Base-by-base conservation (phyloP, 2,888 invertebrate species). In the Protodeltote pygarga region DNA sequence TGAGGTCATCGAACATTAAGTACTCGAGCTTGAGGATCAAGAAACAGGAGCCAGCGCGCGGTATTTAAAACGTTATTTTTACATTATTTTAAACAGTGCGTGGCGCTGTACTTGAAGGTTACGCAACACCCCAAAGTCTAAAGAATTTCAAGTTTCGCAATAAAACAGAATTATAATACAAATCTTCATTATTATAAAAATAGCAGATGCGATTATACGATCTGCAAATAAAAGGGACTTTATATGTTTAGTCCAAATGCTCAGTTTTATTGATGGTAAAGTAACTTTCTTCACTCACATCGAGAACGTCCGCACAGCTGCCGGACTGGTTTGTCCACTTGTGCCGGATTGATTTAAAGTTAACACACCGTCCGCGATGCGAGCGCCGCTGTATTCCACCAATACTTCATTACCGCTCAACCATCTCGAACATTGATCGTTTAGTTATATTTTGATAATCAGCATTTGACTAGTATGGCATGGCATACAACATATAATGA, bases 281-380 rank as follows among this genome's bases (percentile, higher is more conserved):
- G 58, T 64, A 65, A 73, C 74, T 79, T 79, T 79, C 77, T 69
- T 82, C 77, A 81, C 86, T 85, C 85, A 79, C 72, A 77, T 77
- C 83, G 75, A 73, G 62, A 70, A 77, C 77, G 85, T 79, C 79
- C 77, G 81, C 80, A 80, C 89, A 89, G 92, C 90, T 91, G 92
- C 89, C 85, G 73, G 87, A 92, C 92, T 90, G 92, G 92, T 92
- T 92, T 90, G 87, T 87, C 92, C 90, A 90, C 92, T 90, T 87
- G 89, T 74, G 75, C 79, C 79, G 83, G 91, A 91, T 90, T 91
- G 90, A 92, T 91, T 89, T 86, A 89, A 87, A 83, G 81, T 89
- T 84, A 87, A 85, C 83, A 81, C 83, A 83, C 84, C 85, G 86
- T 85, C 81, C 74, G 77, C 78, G 74, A 67, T 67, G 75, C 76